phyloP scores from a whole-genome alignment of 2,888 invertebrate species.

The Cerastoderma edule region DNA sequence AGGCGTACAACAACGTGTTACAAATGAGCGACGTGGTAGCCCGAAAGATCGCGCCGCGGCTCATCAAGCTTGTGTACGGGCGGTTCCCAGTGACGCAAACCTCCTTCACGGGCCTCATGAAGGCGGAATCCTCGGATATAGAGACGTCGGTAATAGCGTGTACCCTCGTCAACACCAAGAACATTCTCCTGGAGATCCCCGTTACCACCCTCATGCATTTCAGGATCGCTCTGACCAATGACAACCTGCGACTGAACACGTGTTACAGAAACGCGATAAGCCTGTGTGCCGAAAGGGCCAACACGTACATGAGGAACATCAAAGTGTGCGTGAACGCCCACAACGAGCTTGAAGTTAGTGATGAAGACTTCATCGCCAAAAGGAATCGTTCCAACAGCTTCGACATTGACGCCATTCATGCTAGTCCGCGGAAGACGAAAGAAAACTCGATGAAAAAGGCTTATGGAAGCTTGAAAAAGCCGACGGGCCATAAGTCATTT shows the following conservation, averaged over 20 bases:
- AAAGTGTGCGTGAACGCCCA: constrained; percentile 72
- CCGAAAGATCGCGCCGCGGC: constrained; percentile 66
- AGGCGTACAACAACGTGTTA: constrained; percentile 62
- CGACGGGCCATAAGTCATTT: background rate
- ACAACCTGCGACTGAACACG: constrained; percentile 57
- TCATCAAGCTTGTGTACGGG: constrained; percentile 76
- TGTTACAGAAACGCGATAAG: constrained; percentile 68
- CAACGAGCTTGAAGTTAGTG: constrained; percentile 23
- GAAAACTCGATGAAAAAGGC: constrained; percentile 10
- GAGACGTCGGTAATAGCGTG: constrained; percentile 75
- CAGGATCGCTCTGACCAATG: constrained; percentile 63
- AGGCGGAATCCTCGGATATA: constrained; percentile 66
- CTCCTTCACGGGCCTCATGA: constrained; percentile 75
- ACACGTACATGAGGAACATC: constrained; percentile 74
- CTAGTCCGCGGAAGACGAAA: background rate
- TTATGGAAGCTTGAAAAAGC: constrained; percentile 8
- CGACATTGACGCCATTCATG: constrained; percentile 1
- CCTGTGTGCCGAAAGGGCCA: constrained; percentile 70
- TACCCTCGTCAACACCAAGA: constrained; percentile 71
- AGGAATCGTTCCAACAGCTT: constrained; percentile 14
- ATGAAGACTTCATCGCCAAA: background rate
- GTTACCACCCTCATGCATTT: constrained; percentile 67
- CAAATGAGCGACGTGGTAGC: constrained; percentile 72
- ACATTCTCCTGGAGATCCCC: constrained; percentile 77
- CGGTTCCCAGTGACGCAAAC: constrained; percentile 73